Conservation (phyloP, 2,888 invertebrate genomes). For the Eristalis pertinax region DNA sequence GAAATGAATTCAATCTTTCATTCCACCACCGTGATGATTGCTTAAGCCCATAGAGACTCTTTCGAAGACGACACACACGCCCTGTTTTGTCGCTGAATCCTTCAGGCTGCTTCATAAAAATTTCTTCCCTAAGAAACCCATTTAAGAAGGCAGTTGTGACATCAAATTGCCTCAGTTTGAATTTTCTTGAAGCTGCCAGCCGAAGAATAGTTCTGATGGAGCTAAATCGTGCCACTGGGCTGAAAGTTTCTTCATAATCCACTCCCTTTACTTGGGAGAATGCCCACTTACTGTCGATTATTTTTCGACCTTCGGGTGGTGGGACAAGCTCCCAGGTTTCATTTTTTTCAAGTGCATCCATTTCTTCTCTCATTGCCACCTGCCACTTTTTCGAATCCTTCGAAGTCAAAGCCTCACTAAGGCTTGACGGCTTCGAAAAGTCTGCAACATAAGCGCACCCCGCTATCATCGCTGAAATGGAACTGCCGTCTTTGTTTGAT, state of each 20-base stretch:
- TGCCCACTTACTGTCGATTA: slow-evolving; percentile 74
- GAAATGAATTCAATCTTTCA: neutral
- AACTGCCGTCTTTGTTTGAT: neutral
- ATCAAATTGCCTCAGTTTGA: slow-evolving; percentile 57
- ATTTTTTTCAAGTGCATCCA: slow-evolving; percentile 51
- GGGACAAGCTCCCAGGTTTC: slow-evolving; percentile 62
- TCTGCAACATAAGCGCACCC: slow-evolving; percentile 7
- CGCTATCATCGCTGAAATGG: slow-evolving; percentile 11
- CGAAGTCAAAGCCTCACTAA: slow-evolving; percentile 21
- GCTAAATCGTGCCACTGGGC: slow-evolving; percentile 75
- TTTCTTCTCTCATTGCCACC: slow-evolving; percentile 39
- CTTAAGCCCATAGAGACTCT: slow-evolving; percentile 72
- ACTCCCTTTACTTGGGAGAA: slow-evolving; percentile 74
- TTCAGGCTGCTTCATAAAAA: slow-evolving; percentile 63
- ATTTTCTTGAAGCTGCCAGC: slow-evolving; percentile 48
- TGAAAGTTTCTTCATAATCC: slow-evolving; percentile 76
- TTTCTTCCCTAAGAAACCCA: slow-evolving; percentile 54
- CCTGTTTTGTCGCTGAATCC: slow-evolving; percentile 66
- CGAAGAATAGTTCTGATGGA: slow-evolving; percentile 73
- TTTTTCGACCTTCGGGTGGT: slow-evolving; percentile 55
- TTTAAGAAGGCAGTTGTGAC: slow-evolving; percentile 63
- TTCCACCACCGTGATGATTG: slow-evolving; percentile 51
- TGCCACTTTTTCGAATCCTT: slow-evolving; percentile 22
- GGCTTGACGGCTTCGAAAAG: neutral
- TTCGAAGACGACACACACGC: slow-evolving; percentile 66